Base-by-base conservation (phyloP, 2,113 vertebrate genomes). In the Paramormyrops kingsleyae region DNA sequence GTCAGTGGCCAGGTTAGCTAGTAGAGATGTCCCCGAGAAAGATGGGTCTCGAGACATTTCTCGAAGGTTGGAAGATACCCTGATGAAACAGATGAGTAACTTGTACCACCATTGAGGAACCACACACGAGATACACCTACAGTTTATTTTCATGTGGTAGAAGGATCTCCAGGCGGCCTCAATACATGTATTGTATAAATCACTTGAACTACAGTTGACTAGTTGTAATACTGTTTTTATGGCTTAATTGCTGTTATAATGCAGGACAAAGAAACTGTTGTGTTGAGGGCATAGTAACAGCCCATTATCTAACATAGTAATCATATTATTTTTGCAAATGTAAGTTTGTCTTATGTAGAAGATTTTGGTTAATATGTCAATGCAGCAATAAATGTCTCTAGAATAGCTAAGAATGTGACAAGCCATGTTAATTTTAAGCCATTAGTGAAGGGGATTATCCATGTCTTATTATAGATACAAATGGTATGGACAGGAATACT, bases 301-400 rank as follows among this genome's bases (percentile, higher is more conserved):
- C 44, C 9, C 83, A 39, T 84, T 44, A 47, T 47, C 6, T 84
- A 84, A 80, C 17, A 80, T 46, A 24, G 47, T 10, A 88, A 91
- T 89, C 47, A 88, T 21, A 87, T 39, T 93, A 88, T 47, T 35
- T 24, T 85, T 42, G 35, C 53, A 84, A 56, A 74, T 93, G 93
- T 92, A 39, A 85, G 80, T 90, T 15, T 17, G 27, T 84, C 87
- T 88, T 53, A 87, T 44, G 87, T 88, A 89, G 70, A 70, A 50
- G 77, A 89, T 44, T 56, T 42, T 19, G 17, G 50, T 89, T 74
- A 89, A 42, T 53, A 83, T 89, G 35, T 49, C 62, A 70, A 31
- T 70, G 62, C 62, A 70, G 62, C 3, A 80, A 80, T 80, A 42
- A 42, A 39, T 35, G 35, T 17, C 74, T 7, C 4, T 80, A 39